phyloP scores from a whole-genome alignment of 1,140 invertebrate species.

The Acyrthosiphon pisum region DNA sequence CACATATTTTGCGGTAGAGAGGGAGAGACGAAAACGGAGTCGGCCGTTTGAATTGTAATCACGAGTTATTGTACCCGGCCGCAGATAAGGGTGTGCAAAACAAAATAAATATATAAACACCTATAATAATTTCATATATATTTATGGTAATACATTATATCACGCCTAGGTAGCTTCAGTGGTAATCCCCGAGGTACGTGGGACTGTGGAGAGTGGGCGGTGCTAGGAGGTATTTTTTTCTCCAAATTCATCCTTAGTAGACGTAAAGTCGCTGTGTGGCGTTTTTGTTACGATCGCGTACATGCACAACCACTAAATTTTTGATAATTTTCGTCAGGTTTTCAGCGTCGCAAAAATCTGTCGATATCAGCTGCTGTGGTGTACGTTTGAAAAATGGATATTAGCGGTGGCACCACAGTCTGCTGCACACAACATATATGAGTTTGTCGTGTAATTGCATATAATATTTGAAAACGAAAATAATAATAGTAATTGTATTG shows the following conservation, averaged over 20 bases:
- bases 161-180: neutral
- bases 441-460: too few species aligned
- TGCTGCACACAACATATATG: too few species aligned
- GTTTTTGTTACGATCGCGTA: neutral
- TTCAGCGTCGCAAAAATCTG: too few species aligned
- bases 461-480: too few species aligned
- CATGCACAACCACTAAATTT: too few species aligned
- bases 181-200: neutral
- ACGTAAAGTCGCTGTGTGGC: neutral
- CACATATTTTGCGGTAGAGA: neutral
- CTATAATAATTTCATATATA: neutral
- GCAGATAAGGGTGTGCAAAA: neutral
- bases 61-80: conserved; percentile 26
- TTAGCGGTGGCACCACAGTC: too few species aligned
- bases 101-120: neutral
- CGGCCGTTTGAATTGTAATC: neutral
- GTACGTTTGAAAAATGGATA: too few species aligned
- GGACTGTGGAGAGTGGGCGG: too few species aligned
- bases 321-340: too few species aligned
- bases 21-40: neutral
- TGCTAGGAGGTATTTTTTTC: neutral
- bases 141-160: neutral
- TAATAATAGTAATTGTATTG: too few species aligned
- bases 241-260: neutral
- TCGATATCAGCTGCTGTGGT: too few species aligned